Conservation (phyloP, 1,140 invertebrate genomes). For the Pachyrhynchus sulphureomaculatus region DNA sequence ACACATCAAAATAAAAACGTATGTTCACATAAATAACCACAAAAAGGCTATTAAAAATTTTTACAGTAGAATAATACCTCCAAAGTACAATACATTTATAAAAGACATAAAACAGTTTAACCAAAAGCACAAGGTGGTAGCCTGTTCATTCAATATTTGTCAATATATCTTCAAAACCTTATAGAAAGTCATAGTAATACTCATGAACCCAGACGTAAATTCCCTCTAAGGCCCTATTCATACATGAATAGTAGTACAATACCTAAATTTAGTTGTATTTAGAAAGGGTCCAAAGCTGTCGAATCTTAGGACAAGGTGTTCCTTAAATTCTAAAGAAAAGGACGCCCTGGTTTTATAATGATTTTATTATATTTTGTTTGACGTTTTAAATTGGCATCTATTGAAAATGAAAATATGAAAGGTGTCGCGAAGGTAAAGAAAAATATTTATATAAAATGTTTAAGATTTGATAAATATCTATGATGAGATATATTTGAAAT, state of each 20-base stretch:
- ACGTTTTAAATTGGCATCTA: slow-evolving; percentile 9
- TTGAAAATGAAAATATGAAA: too few species aligned
- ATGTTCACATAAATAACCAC: slow-evolving; percentile 1
- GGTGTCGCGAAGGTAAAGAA: too few species aligned
- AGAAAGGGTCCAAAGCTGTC: slow-evolving; percentile 14
- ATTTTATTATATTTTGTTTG: slow-evolving; percentile 13
- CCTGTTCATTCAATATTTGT: slow-evolving; percentile 13
- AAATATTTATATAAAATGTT: too few species aligned
- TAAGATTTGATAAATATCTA: too few species aligned
- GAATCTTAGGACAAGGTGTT: slow-evolving; percentile 10
- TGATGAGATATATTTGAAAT: too few species aligned
- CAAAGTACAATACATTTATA: too few species aligned
- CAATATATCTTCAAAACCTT: slow-evolving; percentile 14
- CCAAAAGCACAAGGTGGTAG: slow-evolving; percentile 21
- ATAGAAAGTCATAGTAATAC: slow-evolving; percentile 13
- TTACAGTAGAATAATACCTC: too few species aligned
- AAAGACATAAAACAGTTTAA: neutral
- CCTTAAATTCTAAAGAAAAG: slow-evolving; percentile 6
- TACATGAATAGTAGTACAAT: slow-evolving; percentile 6
- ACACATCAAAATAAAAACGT: too few species aligned
- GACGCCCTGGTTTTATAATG: neutral
- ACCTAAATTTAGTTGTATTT: slow-evolving; percentile 23
- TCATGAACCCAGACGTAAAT: slow-evolving; percentile 1
- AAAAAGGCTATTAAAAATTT: neutral
- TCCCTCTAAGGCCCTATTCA: slow-evolving; percentile 6